Evolutionary conservation across 2,888 invertebrate genomes (phyloP), one percentile per base, ranked within the genome.

Genomic region (Acanthococcus lagerstroemiae): DNA sequence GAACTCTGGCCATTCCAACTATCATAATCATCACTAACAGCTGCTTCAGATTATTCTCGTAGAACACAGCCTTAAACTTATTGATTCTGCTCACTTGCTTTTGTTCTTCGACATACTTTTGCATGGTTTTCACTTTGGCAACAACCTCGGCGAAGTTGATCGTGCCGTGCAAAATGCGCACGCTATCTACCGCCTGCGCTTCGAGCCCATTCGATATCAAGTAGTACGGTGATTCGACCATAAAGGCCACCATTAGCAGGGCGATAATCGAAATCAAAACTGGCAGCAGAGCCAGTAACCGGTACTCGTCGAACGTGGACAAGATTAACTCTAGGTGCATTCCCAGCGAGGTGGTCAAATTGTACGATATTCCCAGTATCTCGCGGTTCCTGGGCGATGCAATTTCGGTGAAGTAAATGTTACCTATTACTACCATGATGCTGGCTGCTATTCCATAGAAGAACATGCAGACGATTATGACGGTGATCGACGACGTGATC

Each of bases 201-300:
- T 52, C 21, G 5, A 9, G 19, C 6, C 24, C 24, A 5, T 22
- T 5, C 5, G 21, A 22, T 5, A 52, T 22, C 21, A 24, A 15
- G 52, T 22, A 52, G 15, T 24, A 52, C 15, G 52, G 52, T 22
- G 52, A 52, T 15, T 52, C 52, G 52, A 52, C 22, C 52, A 52
- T 52, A 15, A 52, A 22, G 3, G 6, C 52, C 15, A 24, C 21
- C 3, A 15, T 22, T 4, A 24, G 22, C 22, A 52, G 4, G 5
- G 52, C 24, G 3, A 52, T 15, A 4, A 52, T 6, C 22, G 52
- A 52, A 15, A 52, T 22, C 21, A 52, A 15, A 15, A 52, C 4
- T 4, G 52, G 52, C 4, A 52, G 24, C 22, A 52, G 15, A 6
- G 52, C 24, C 3, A 52, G 3, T 22, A 19, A 52, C 5, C 52